These are phyloP conservation scores for Gulo gulo DNA, from an alignment of 2,113 vertebrate species.

Conservation along the genomic window DNA sequence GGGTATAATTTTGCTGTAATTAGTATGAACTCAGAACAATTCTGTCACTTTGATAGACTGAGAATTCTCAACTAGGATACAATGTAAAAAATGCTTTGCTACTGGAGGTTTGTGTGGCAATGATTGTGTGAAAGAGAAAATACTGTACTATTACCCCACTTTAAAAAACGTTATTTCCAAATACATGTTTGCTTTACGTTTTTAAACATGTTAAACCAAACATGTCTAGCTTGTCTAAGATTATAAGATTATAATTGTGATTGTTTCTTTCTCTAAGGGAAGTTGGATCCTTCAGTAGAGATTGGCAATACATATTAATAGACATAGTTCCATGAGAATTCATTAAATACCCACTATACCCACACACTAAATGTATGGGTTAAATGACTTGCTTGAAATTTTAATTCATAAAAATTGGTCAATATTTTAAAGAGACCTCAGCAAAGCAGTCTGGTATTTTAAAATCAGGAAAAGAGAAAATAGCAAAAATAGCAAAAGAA, in stretches of 20 bases:
- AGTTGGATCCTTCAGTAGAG: not conserved
- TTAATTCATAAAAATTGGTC: not conserved
- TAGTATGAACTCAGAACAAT: not conserved
- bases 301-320: not conserved
- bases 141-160: not conserved
- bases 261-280: not conserved
- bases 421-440: not conserved
- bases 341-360: not conserved
- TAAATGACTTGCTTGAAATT: not conserved
- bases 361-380: not conserved
- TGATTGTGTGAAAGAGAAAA: not conserved
- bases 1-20: constrained; percentile 4
- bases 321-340: not conserved
- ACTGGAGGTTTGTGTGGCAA: not conserved
- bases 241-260: not conserved
- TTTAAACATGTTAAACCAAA: not conserved
- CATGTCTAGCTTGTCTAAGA: not conserved
- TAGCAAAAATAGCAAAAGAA: not conserved
- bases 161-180: not conserved
- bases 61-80: constrained; percentile 1
- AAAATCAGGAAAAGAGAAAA: not conserved
- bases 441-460: not conserved
- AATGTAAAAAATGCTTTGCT: not conserved
- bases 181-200: not conserved
- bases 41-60: constrained; percentile 3